Evolutionary conservation across 2,888 invertebrate genomes (phyloP).

Genomic region (Pollenia griseotomentosa): DNA sequence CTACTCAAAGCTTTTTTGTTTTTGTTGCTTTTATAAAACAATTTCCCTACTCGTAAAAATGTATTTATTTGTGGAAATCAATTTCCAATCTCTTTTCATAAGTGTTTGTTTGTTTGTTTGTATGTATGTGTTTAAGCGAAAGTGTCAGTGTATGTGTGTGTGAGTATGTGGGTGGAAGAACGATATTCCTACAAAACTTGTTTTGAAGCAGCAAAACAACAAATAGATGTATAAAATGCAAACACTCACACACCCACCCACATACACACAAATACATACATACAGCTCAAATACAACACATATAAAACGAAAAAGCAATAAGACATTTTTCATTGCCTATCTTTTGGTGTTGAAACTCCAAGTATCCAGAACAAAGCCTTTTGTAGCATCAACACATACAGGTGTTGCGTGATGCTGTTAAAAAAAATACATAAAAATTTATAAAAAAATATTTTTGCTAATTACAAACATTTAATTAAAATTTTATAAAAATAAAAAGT

Average conservation of each 20-base stretch:
- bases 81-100: constrained; percentile 58
- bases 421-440: constrained; percentile 17
- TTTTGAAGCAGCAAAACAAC: constrained; percentile 20
- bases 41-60: constrained; percentile 30
- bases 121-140: not conserved
- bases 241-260: not conserved
- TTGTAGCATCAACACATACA: constrained; percentile 71
- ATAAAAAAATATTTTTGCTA: constrained; percentile 12
- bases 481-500: constrained; percentile 13
- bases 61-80: constrained; percentile 51
- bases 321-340: constrained; percentile 67
- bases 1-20: constrained; percentile 36
- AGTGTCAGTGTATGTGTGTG: not conserved
- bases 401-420: constrained; percentile 65
- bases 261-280: not conserved
- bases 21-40: constrained; percentile 19
- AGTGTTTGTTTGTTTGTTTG: not conserved
- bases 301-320: not conserved
- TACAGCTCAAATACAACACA: not conserved
- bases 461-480: constrained; percentile 20
- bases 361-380: constrained; percentile 71
- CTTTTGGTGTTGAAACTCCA: constrained; percentile 68
- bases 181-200: not conserved
- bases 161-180: constrained; percentile 2
- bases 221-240: not conserved